Conservation (phyloP, 2,113 vertebrate species). For the Myrmecophaga tridactyla region DNA sequence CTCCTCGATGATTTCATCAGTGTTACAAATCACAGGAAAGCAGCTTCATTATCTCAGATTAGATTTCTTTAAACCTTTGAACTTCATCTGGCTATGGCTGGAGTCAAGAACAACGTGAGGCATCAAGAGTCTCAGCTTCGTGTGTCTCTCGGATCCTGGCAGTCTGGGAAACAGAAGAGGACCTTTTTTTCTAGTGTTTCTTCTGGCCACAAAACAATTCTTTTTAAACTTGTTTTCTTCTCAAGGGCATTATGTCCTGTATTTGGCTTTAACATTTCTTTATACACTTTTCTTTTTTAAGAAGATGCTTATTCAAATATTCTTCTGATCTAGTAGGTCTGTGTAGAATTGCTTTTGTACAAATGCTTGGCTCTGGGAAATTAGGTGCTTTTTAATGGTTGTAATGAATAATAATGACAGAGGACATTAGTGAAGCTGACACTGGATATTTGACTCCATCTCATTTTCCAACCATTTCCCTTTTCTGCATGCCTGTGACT, state of each 20-base stretch:
- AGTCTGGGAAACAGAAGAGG: neutral
- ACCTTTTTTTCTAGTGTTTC: neutral
- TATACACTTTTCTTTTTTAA: neutral
- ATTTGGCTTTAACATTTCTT: conserved; percentile 34
- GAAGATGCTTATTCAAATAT: neutral
- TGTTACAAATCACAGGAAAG: conserved; percentile 36
- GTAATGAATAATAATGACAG: conserved; percentile 8
- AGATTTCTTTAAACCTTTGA: conserved; percentile 7
- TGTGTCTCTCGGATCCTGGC: neutral
- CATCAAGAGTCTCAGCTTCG: neutral
- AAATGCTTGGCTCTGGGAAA: neutral
- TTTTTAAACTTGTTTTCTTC: neutral
- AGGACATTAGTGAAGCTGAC: neutral
- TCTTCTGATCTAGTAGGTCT: neutral
- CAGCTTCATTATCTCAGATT: neutral
- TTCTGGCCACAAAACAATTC: neutral
- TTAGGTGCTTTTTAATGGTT: neutral
- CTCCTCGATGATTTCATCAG: conserved; percentile 35
- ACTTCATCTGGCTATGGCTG: neutral
- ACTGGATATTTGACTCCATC: neutral
- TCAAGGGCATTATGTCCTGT: neutral
- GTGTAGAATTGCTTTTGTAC: neutral
- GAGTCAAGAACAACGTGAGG: neutral
- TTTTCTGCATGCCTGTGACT: neutral
- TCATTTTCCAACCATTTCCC: neutral